Conservation (phyloP, 35 echinoderm and acorn worm species). For the Anneissia japonica region DNA sequence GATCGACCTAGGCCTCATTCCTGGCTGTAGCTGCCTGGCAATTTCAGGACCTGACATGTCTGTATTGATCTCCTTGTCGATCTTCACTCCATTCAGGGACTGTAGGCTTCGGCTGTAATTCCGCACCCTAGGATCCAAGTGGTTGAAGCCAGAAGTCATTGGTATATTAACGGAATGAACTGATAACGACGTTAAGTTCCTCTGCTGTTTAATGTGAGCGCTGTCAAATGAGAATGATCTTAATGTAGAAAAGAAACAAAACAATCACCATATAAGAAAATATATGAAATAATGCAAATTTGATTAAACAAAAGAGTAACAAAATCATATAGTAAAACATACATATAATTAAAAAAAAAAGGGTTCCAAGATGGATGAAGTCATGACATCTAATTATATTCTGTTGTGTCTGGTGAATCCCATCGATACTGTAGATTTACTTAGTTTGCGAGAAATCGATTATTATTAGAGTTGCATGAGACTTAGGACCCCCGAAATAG, state of each 20-base stretch:
- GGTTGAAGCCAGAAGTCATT: not conserved
- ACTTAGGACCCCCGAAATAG: too few relatives aligned
- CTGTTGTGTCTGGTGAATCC: too few relatives aligned
- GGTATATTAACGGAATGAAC: not conserved
- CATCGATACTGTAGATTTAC: too few relatives aligned
- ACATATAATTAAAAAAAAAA: too few relatives aligned
- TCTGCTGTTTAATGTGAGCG: slow-evolving; percentile 26
- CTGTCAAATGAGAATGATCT: slow-evolving; percentile 67
- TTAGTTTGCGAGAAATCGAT: too few relatives aligned
- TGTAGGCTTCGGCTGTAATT: not conserved
- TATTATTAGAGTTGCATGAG: too few relatives aligned
- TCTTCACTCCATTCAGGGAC: not conserved
- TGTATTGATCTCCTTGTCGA: not conserved
- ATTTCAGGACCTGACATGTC: not conserved
- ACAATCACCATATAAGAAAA: too few relatives aligned
- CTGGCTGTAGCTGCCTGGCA: not conserved
- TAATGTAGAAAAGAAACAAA: slow-evolving; percentile 30
- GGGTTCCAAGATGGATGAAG: too few relatives aligned
- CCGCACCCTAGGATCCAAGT: not conserved
- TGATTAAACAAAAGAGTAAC: too few relatives aligned
- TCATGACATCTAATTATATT: too few relatives aligned
- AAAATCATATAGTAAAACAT: too few relatives aligned
- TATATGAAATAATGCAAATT: too few relatives aligned
- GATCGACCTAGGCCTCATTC: not conserved
- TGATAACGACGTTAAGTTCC: not conserved